These are phyloP conservation scores for Mesorhabditis spiculigera DNA, from an alignment of 2,888 invertebrate species.

Conservation along the genomic window DNA sequence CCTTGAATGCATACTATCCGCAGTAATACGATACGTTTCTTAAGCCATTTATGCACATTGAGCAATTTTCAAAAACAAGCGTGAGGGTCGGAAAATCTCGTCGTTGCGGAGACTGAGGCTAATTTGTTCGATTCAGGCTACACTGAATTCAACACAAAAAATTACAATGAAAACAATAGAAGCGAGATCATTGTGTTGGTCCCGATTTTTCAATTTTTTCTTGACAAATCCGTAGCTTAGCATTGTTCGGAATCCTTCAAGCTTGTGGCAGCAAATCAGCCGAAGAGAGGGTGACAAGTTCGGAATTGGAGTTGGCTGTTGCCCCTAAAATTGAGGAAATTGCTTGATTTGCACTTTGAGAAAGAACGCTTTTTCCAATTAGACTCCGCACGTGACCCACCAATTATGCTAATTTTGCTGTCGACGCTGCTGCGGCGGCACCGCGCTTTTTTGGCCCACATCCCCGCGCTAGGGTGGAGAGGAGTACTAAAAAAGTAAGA, in stretches of 20 bases:
- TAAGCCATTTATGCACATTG: no score
- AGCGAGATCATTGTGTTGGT: neutral
- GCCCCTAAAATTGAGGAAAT: neutral
- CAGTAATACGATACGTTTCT: no score
- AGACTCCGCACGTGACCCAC: neutral
- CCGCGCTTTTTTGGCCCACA: neutral
- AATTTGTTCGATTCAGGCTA: neutral
- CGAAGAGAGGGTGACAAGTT: slow-evolving; percentile 1
- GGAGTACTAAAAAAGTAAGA: neutral
- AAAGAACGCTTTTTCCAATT: no score
- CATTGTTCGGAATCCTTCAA: no score
- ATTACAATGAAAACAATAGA: neutral
- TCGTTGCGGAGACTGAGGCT: neutral
- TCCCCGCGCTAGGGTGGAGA: neutral
- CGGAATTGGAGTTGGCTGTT: neutral
- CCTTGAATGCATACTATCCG: no score
- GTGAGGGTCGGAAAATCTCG: neutral
- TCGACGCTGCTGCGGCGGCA: neutral
- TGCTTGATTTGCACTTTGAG: neutral
- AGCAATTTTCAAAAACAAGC: no score
- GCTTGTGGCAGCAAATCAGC: neutral
- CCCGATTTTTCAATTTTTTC: no score
- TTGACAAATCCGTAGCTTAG: no score
- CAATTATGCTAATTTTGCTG: neutral
- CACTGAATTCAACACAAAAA: neutral